Evolutionary conservation across 2,888 invertebrate species (phyloP), one percentile per base, ranked within the genome.

Genomic region (Acrobasis consociella): DNA sequence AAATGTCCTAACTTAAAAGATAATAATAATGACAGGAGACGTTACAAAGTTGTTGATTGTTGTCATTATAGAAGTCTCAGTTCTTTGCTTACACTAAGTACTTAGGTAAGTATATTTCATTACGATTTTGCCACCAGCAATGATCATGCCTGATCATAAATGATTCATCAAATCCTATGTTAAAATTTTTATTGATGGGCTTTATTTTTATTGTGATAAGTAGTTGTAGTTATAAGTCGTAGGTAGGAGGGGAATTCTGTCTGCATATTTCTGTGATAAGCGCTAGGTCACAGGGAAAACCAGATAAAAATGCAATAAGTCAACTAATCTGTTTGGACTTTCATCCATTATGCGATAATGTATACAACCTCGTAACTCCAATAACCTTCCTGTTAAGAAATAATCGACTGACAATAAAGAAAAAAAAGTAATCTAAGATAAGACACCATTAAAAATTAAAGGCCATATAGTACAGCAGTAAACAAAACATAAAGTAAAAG

Each of bases 221-320:
- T n/a, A 31, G 31, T 31, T 31, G 31, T 31, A 31, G 7, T 31
- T 31, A 8, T 38, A 17, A 58, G 16, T 5, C n/a, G n/a, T 22
- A 53, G 53, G n/a, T 22, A 53, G 53, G 10, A 38, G 9, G 38
- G 13, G 38, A 38, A 38, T 15, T 52, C 15, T 38, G 38, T 53
- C 38, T 53, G 15, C 53, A 38, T 52, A 50, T 52, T 52, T 53
- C 37, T 53, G 11, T 53, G 53, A 53, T 53, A 53, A 53, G 11
- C 37, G 9, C 37, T 11, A 38, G 15, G 38, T 46, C 46, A n/a
- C 46, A 46, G 38, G 16, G 15, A 53, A 37, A 53, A 53, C 9
- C 38, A 53, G 53, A 53, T 53, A 53, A 53, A 53, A 53, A 53
- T n/a, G 38, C 37, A 38, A 53, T 37, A 37, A 1, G 9, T 9